Evolutionary conservation across 2,113 vertebrate genomes (phyloP), one percentile per base, ranked within the genome.

Genomic region (Peromyscus californicus): DNA sequence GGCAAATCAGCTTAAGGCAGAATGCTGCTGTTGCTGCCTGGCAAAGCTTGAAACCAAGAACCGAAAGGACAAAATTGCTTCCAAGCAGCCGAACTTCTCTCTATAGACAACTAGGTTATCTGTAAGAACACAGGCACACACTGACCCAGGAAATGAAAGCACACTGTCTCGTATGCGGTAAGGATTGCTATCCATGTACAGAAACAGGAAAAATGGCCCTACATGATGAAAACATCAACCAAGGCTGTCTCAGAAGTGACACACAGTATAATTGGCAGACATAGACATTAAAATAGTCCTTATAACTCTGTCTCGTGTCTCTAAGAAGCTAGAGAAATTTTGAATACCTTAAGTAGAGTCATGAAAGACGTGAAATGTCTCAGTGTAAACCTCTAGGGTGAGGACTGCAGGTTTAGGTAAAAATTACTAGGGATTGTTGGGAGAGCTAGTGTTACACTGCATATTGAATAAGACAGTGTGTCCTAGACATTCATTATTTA

Each of bases 361-460:
- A 15, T 10, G 0, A 31, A 26, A 69, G 24, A 61, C 31, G n/a
- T 5, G 21, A 21, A 36, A 59, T 61, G 31, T 21, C 12, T 2
- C 0, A 48, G 1, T 59, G 45, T 48, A 69, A 65, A 13, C 61
- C 17, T 21, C 0, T 22, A 51, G 33, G 26, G 57, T 0, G 0
- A 88, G 65, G 76, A 15, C 29, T 65, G 4, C 12, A 22, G 74
- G 13, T 42, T 78, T 5, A 48, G 36, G 26, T 63, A 61, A 86
- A 26, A n/a, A 63, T 45, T 84, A 84, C 57, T 63, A n/a, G 57
- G n/a, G n/a, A 63, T 3, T 33, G 7, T n/a, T 16, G 16, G 48
- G 4, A 33, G 45, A 26, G 39, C 29, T 36, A 61, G n/a, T 57
- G 36, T 19, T 12, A 24, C 22, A 13, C 12, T 54, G 42, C 4